Evolutionary conservation across 2,888 invertebrate species (phyloP).

Genomic region (Lysandra bellargus): DNA sequence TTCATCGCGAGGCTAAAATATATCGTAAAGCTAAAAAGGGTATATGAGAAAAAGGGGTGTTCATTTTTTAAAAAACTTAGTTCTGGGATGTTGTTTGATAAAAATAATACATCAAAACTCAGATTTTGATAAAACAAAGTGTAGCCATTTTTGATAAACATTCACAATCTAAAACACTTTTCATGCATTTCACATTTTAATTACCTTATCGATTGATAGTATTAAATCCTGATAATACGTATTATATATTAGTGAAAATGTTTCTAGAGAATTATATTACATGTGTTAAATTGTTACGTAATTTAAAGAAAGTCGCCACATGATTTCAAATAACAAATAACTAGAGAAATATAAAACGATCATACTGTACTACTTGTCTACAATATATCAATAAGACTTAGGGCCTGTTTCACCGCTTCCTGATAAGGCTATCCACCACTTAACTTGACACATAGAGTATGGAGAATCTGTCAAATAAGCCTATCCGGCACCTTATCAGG

Average conservation of each 20-base stretch:
- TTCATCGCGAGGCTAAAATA: not conserved
- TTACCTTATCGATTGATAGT: not conserved
- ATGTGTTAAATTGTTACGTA: not conserved
- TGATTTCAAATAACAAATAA: no score
- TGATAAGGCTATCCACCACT: no score
- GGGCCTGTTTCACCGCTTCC: no score
- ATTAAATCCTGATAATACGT: not conserved
- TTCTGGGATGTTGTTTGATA: not conserved
- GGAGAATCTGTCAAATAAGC: no score
- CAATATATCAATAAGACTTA: no score
- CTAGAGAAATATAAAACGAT: no score
- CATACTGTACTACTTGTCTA: no score
- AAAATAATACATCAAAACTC: not conserved
- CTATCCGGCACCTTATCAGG: no score
- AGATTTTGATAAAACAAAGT: not conserved
- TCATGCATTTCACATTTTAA: not conserved
- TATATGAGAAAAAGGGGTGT: no score
- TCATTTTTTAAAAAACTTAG: no score
- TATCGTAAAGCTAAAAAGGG: not conserved
- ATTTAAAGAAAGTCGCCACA: not conserved
- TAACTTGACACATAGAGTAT: no score
- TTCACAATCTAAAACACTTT: not conserved
- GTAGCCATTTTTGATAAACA: not conserved
- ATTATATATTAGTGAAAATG: not conserved
- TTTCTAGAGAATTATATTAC: not conserved